These are phyloP conservation scores for Cercopithecus mona DNA, from an alignment of 2,113 vertebrate species.

Conservation along the genomic window DNA sequence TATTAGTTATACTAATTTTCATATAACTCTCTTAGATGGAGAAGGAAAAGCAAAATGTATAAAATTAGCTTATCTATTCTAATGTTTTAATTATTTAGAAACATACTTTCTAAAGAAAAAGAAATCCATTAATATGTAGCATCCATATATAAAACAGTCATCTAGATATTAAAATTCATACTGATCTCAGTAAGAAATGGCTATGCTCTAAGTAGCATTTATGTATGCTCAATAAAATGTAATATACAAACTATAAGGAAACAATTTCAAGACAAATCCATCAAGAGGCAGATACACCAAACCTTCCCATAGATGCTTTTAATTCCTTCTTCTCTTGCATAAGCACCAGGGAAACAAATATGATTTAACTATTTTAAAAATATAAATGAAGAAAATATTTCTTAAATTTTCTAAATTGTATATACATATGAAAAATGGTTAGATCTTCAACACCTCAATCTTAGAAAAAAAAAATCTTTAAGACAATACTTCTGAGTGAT, in stretches of 20 bases:
- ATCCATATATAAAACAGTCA: not conserved
- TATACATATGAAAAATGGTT: not conserved
- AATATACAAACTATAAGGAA: not conserved
- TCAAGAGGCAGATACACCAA: not conserved
- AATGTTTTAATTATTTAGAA: not conserved
- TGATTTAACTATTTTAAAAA: not conserved
- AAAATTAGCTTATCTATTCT: conserved; percentile 19
- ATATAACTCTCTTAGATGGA: not conserved
- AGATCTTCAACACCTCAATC: not conserved
- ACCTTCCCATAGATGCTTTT: not conserved
- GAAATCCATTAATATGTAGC: not conserved
- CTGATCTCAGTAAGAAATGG: not conserved
- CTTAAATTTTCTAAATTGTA: not conserved
- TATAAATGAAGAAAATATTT: not conserved
- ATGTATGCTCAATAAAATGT: not conserved
- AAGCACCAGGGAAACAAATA: conserved; percentile 14
- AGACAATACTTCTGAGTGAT: not conserved
- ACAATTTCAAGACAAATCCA: not conserved
- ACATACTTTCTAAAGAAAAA: conserved; percentile 20
- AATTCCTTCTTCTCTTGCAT: not conserved
- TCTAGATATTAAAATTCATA: not conserved
- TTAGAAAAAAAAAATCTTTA: conserved; percentile 1
- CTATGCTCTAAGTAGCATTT: not conserved
- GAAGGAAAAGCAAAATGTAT: not conserved
- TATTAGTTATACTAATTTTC: conserved; percentile 11